Evolutionary conservation across 2,113 vertebrate species (phyloP).

Genomic region (Hydrochoerus hydrochaeris): DNA sequence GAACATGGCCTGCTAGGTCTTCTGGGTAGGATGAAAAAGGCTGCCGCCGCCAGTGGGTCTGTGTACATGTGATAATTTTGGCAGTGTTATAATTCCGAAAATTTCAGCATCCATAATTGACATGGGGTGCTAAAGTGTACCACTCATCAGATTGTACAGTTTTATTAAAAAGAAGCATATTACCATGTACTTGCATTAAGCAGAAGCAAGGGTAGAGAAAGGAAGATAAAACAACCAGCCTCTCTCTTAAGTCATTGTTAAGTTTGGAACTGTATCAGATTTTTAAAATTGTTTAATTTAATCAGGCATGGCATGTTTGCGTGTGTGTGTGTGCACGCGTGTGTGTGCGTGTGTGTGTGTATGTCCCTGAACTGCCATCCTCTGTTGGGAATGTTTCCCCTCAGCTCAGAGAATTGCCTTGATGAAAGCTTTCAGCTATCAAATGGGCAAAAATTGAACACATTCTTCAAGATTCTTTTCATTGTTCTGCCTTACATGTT

Average conservation of each 20-base stretch:
- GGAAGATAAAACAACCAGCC: conserved; percentile 77
- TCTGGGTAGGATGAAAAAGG: not conserved
- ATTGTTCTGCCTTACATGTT: conserved; percentile 83
- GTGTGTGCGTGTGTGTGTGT: not conserved
- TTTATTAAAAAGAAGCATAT: conserved; percentile 84
- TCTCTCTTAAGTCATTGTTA: conserved; percentile 83
- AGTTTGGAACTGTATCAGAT: conserved; percentile 85
- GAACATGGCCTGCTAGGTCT: not conserved
- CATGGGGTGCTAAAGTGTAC: conserved; percentile 78
- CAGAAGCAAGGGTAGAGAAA: conserved; percentile 56
- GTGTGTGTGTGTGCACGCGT: not conserved
- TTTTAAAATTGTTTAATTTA: conserved; percentile 78
- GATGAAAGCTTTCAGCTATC: conserved; percentile 84
- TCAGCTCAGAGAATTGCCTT: conserved; percentile 80
- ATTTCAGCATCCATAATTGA: conserved; percentile 69
- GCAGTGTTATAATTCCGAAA: not conserved
- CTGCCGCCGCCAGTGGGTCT: not conserved
- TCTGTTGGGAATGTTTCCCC: conserved; percentile 13
- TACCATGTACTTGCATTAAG: conserved; percentile 78
- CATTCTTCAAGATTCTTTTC: conserved; percentile 80
- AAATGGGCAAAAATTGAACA: conserved; percentile 82
- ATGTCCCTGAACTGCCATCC: not conserved
- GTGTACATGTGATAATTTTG: not conserved
- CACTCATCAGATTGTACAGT: conserved; percentile 74
- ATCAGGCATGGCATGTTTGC: conserved; percentile 70